phyloP scores from a whole-genome alignment of 2,113 vertebrate genomes.

The Microtus ochrogaster region DNA sequence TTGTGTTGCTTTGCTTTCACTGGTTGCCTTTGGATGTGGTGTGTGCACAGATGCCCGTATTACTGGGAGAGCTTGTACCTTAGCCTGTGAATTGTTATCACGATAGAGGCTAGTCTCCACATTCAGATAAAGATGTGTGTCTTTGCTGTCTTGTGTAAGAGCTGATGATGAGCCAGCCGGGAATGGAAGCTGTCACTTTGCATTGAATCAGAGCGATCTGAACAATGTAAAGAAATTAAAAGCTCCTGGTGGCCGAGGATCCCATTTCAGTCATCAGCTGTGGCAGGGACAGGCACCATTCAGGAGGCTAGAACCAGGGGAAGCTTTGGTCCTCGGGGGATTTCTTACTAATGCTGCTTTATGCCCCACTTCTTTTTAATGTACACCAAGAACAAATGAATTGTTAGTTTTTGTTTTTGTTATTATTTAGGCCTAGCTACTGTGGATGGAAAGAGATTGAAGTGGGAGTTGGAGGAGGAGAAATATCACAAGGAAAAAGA shows the following conservation, averaged over 20 bases:
- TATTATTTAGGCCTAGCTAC: conserved; percentile 83
- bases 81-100: conserved; percentile 62
- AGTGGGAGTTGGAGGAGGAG: background rate
- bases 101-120: background rate
- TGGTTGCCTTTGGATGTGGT: conserved; percentile 39
- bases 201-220: conserved; percentile 85
- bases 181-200: conserved; percentile 87
- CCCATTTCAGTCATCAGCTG: conserved; percentile 89
- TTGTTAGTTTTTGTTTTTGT: conserved; percentile 83
- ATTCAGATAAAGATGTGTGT: conserved; percentile 54
- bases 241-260: conserved; percentile 89
- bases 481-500: conserved; percentile 2
- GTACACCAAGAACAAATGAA: conserved; percentile 84
- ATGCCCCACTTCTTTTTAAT: conserved; percentile 89
- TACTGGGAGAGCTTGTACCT: conserved; percentile 54
- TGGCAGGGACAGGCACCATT: conserved; percentile 86
- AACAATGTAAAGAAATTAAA: conserved; percentile 91
- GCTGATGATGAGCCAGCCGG: conserved; percentile 86
- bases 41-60: conserved; percentile 52
- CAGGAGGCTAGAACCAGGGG: conserved; percentile 86
- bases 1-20: background rate
- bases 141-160: conserved; percentile 68
- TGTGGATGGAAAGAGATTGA: conserved; percentile 1
- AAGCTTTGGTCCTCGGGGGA: conserved; percentile 85
- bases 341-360: conserved; percentile 86